Conservation (phyloP, 1,140 invertebrate genomes). For the Mycetomoellerius zeteki region DNA sequence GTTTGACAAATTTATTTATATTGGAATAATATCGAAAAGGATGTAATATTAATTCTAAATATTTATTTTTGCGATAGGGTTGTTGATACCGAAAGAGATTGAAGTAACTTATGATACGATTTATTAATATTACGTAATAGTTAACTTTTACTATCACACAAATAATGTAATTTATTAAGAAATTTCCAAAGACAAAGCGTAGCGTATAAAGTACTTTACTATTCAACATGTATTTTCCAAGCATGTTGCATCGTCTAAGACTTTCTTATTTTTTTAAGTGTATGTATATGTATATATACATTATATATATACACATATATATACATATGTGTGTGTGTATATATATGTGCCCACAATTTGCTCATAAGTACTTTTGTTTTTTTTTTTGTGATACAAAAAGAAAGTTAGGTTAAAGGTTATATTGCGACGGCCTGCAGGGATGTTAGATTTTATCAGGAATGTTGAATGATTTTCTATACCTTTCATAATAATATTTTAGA, state of each 20-base stretch:
- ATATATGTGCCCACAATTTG: background rate
- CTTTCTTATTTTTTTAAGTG: slow-evolving; percentile 20
- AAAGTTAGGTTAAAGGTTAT: background rate
- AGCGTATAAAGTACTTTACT: slow-evolving; percentile 18
- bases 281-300: background rate
- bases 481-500: slow-evolving; percentile 4
- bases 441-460: slow-evolving; percentile 35
- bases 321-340: background rate
- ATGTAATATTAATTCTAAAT: slow-evolving; percentile 47
- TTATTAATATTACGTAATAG: slow-evolving; percentile 17
- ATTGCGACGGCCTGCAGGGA: background rate
- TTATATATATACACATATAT: background rate
- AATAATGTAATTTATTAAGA: slow-evolving; percentile 27
- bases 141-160: background rate
- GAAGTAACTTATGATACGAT: slow-evolving; percentile 14
- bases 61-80: slow-evolving; percentile 69
- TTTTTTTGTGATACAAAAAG: slow-evolving; percentile 12
- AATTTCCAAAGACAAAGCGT: slow-evolving; percentile 44
- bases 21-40: slow-evolving; percentile 28
- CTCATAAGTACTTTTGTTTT: slow-evolving; percentile 24
- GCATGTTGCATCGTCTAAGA: slow-evolving; percentile 4
- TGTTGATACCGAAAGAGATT: slow-evolving; percentile 19
- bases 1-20: slow-evolving; percentile 55
- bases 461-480: background rate
- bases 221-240: slow-evolving; percentile 8